These are phyloP conservation scores for Norana najaformis DNA, from an alignment of 2,888 invertebrate species.

Conservation along the genomic window DNA sequence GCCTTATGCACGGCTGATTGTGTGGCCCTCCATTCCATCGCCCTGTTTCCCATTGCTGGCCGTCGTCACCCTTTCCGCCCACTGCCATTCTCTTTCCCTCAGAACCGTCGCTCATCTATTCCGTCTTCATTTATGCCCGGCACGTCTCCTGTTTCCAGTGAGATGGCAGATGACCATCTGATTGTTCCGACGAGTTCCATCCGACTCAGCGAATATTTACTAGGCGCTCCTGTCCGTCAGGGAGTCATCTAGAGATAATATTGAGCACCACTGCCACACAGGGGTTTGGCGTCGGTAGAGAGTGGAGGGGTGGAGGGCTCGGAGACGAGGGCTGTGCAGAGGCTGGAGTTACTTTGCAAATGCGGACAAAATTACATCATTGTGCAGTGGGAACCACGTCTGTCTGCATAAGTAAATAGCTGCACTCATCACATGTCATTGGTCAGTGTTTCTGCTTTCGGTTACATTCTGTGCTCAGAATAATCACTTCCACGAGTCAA, in stretches of 20 bases:
- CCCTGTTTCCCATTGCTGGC: not conserved
- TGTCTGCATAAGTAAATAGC: not conserved
- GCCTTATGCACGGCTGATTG: not conserved
- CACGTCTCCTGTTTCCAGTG: not conserved
- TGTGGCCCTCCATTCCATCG: too few relatives aligned
- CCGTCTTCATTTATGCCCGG: not conserved
- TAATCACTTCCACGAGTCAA: not conserved
- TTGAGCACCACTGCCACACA: not conserved
- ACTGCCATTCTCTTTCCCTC: not conserved
- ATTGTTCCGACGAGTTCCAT: slow-evolving; percentile 3
- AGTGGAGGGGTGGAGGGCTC: not conserved
- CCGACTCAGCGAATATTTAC: not conserved
- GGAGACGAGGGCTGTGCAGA: not conserved
- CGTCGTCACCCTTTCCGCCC: not conserved
- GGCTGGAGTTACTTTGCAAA: not conserved
- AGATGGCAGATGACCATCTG: not conserved
- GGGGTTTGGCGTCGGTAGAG: not conserved
- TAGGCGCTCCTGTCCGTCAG: not conserved
- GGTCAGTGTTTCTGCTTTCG: not conserved
- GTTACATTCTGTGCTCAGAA: too few relatives aligned
- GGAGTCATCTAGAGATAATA: not conserved
- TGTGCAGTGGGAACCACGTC: not conserved
- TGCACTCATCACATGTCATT: not conserved
- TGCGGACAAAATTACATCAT: not conserved
- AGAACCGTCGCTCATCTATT: not conserved